phyloP scores from a whole-genome alignment of 37 sponge, comb jelly and placozoan species.

The Agelas oroides region DNA sequence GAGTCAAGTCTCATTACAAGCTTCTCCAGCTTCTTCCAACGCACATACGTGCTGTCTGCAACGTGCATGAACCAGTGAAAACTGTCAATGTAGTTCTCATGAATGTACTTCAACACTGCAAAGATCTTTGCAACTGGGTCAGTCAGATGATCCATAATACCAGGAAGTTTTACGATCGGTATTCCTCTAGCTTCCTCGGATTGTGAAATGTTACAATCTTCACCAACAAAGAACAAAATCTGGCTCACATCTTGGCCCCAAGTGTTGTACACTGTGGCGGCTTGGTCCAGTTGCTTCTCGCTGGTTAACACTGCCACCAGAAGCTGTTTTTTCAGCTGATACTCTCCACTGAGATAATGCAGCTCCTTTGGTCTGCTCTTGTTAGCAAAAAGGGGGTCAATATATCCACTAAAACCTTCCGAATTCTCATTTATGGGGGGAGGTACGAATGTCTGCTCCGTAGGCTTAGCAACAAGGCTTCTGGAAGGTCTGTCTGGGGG shows the following conservation, averaged over 20 bases:
- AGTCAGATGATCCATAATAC: slow-evolving; percentile 17
- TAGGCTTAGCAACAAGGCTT: neutral
- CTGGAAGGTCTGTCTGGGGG: neutral
- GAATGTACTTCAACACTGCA: slow-evolving; percentile 65
- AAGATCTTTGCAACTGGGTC: slow-evolving; percentile 21
- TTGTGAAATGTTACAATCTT: slow-evolving; percentile 25
- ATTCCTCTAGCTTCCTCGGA: slow-evolving; percentile 14
- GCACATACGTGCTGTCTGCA: slow-evolving; percentile 53
- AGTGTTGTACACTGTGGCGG: slow-evolving; percentile 59
- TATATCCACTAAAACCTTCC: too few species aligned
- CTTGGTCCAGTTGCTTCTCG: slow-evolving; percentile 29
- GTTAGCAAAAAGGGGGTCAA: neutral
- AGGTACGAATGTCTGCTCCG: neutral
- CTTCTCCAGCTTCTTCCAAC: slow-evolving; percentile 21
- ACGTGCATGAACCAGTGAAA: slow-evolving; percentile 78
- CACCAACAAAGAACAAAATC: slow-evolving; percentile 63
- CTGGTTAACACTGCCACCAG: slow-evolving; percentile 70
- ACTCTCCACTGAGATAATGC: slow-evolving; percentile 12
- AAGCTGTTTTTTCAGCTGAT: slow-evolving; percentile 16
- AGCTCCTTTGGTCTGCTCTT: neutral
- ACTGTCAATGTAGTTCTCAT: slow-evolving; percentile 46
- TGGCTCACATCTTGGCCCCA: slow-evolving; percentile 64
- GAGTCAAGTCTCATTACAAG: slow-evolving; percentile 48
- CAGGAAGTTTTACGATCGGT: slow-evolving; percentile 57
- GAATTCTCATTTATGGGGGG: neutral